A percentile compares a stretch with the other conserved stretches of the same genome.
These are phyloP conservation scores for Clarias batrachus DNA, from an alignment of 2,113 vertebrate genomes.

Conservation along the genomic window DNA sequence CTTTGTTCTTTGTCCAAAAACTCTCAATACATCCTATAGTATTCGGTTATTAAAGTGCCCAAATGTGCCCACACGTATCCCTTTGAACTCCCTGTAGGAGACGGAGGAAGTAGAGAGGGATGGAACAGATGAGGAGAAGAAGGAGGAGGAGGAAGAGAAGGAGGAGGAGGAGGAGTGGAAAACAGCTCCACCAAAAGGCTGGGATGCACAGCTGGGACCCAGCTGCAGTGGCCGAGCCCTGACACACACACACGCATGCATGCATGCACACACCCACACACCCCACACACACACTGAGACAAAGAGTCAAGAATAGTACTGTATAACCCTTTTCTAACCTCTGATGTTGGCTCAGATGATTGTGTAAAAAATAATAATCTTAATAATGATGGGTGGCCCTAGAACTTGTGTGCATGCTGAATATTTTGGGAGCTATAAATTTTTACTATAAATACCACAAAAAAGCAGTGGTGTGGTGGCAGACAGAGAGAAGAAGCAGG, in stretches of 20 bases:
- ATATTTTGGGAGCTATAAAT: conserved; percentile 19
- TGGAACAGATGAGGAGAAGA: conserved; percentile 55
- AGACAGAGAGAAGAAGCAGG: conserved; percentile 11
- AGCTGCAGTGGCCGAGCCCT: conserved; percentile 70
- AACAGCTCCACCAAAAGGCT: conserved; percentile 44
- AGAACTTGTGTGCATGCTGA: conserved; percentile 4
- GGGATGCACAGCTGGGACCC: conserved; percentile 80
- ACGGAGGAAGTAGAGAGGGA: conserved; percentile 40
- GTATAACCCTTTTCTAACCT: conserved; percentile 33
- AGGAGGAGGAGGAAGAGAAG: conserved; percentile 56
- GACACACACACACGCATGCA: conserved; percentile 22
- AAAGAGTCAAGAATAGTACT: conserved; percentile 34
- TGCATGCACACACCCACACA: conserved; percentile 20
- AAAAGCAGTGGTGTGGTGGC: background rate
- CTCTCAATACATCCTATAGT: conserved; percentile 28
- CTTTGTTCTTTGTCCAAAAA: conserved; percentile 18
- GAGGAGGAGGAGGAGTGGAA: conserved; percentile 47
- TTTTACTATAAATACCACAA: conserved; percentile 38
- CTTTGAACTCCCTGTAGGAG: conserved; percentile 68
- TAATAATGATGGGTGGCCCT: conserved; percentile 41
- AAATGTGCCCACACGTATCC: conserved; percentile 61
- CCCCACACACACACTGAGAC: background rate
- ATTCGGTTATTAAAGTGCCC: conserved; percentile 59
- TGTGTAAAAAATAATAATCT: conserved; percentile 36
- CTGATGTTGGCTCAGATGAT: conserved; percentile 15